phyloP scores from a whole-genome alignment of 2,888 invertebrate species.

The Alsophila aescularia region DNA sequence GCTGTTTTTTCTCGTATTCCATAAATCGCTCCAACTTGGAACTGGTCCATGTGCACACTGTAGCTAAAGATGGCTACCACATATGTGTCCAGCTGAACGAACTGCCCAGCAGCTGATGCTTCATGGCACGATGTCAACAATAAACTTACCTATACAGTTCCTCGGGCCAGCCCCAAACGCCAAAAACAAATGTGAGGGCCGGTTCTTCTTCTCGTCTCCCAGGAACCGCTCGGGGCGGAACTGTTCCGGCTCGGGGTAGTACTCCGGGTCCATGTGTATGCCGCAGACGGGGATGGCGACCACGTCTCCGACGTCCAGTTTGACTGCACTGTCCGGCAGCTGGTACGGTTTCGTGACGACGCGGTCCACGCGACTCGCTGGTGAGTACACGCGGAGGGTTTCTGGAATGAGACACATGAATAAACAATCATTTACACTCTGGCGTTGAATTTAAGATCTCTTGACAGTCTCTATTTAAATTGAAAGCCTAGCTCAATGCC shows the following conservation, averaged over 20 bases:
- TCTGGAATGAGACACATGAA: slow-evolving; percentile 63
- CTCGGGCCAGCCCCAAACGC: slow-evolving; percentile 83
- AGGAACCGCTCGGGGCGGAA: slow-evolving; percentile 84
- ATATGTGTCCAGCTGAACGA: too few relatives aligned
- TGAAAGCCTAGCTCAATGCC: too few relatives aligned
- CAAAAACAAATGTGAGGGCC: slow-evolving; percentile 77
- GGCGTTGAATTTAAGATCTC: too few relatives aligned
- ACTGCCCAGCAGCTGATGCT: too few relatives aligned
- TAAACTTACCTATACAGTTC: slow-evolving; percentile 76
- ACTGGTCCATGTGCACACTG: too few relatives aligned
- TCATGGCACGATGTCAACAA: not conserved
- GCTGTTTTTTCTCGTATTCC: too few relatives aligned
- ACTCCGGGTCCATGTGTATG: slow-evolving; percentile 82
- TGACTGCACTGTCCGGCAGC: slow-evolving; percentile 73
- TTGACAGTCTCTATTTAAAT: too few relatives aligned
- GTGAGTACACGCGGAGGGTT: slow-evolving; percentile 84
- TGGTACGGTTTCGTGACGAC: slow-evolving; percentile 81
- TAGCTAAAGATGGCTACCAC: too few relatives aligned
- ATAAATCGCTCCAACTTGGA: too few relatives aligned
- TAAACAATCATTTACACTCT: too few relatives aligned
- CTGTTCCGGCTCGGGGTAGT: slow-evolving; percentile 81
- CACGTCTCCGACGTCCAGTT: slow-evolving; percentile 72
- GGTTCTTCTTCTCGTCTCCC: slow-evolving; percentile 76
- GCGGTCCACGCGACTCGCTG: slow-evolving; percentile 80
- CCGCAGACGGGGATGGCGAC: slow-evolving; percentile 76